phyloP scores from a whole-genome alignment of 2,888 invertebrate genomes.

The Deladenus siricidicola region DNA sequence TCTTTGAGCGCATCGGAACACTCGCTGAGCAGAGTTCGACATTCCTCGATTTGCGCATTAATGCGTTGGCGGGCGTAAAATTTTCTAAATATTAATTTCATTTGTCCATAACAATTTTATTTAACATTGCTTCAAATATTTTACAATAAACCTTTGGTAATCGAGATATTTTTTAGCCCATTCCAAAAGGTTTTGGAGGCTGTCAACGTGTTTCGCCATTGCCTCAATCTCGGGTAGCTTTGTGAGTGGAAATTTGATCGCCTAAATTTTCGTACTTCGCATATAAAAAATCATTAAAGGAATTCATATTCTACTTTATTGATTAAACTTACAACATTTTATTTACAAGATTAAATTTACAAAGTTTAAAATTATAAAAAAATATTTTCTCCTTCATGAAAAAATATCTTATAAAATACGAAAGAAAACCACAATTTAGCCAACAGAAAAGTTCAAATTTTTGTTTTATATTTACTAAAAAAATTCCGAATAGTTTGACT shows the following conservation, averaged over 20 bases:
- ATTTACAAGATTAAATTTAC: too few relatives aligned
- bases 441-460: too few relatives aligned
- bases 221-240: constrained; percentile 35
- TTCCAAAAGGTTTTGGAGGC: constrained; percentile 34
- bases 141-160: constrained; percentile 32
- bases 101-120: neutral
- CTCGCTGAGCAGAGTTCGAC: constrained; percentile 28
- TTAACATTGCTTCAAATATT: neutral
- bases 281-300: neutral
- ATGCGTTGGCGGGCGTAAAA: constrained; percentile 41
- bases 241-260: constrained; percentile 31
- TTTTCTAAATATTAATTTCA: constrained; percentile 24
- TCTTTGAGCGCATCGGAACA: constrained; percentile 29
- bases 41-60: constrained; percentile 35
- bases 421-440: neutral
- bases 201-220: constrained; percentile 32
- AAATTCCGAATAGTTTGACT: too few relatives aligned
- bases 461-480: too few relatives aligned
- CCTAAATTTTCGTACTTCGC: constrained; percentile 17
- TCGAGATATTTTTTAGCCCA: constrained; percentile 36
- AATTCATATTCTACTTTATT: too few relatives aligned
- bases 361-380: neutral
- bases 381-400: neutral
- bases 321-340: too few relatives aligned
- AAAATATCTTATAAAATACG: neutral